phyloP scores from a whole-genome alignment of 92 coral and sea anemone genomes.

The Palythoa caribaeorum region DNA sequence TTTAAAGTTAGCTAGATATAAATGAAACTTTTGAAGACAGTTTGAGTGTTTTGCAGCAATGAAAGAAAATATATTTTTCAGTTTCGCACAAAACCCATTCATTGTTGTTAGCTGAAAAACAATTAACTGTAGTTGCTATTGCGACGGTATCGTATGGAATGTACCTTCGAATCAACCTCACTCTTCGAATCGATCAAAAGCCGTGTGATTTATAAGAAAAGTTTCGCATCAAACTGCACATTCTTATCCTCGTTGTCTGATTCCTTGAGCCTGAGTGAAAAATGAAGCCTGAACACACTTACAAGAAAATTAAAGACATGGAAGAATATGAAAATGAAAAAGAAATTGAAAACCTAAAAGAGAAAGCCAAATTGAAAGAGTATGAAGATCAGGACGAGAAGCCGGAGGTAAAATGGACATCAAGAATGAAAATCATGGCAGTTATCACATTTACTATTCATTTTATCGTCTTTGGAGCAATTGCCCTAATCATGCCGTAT shows the following conservation, averaged over 20 bases:
- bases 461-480: constrained; percentile 43
- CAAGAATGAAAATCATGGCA: constrained; percentile 41
- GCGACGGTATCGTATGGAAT: background rate
- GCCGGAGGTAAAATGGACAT: constrained; percentile 9
- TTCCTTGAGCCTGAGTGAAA: background rate
- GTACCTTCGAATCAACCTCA: background rate
- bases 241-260: background rate
- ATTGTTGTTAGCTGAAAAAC: background rate
- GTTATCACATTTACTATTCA: constrained; percentile 15
- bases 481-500: constrained; percentile 40
- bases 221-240: background rate
- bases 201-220: background rate
- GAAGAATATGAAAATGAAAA: background rate
- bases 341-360: background rate
- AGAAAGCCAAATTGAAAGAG: background rate
- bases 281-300: background rate
- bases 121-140: background rate
- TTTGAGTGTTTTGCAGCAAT: too few relatives aligned
- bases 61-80: too few relatives aligned
- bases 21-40: too few relatives aligned
- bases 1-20: too few relatives aligned
- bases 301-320: constrained; percentile 6
- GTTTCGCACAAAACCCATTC: background rate
- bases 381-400: background rate
- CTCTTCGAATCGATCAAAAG: background rate